phyloP scores from a whole-genome alignment of 2,888 invertebrate genomes.

The Orchesella flavescens region DNA sequence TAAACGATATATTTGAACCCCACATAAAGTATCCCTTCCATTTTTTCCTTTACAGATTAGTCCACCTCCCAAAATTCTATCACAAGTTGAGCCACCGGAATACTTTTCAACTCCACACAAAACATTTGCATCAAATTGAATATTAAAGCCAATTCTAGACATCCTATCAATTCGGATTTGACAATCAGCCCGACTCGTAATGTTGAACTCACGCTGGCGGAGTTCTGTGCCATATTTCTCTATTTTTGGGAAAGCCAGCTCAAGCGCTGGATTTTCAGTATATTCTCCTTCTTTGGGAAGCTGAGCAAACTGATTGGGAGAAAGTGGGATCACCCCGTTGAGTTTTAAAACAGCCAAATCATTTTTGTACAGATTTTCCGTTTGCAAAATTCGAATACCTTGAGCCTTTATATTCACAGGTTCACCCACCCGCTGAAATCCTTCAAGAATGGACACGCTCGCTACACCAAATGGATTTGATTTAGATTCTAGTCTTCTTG shows the following conservation, averaged over 20 bases:
- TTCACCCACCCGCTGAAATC: background rate
- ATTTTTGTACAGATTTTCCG: background rate
- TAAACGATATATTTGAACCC: too few relatives aligned
- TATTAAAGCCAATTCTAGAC: background rate
- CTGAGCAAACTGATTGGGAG: background rate
- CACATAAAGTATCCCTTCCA: background rate
- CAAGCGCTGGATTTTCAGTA: background rate
- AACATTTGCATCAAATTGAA: background rate
- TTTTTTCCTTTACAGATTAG: slow-evolving; percentile 17
- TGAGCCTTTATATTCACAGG: background rate
- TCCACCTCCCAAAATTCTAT: slow-evolving; percentile 25
- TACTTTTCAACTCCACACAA: slow-evolving; percentile 38
- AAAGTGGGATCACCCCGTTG: background rate
- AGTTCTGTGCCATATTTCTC: background rate
- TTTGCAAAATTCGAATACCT: background rate
- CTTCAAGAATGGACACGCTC: background rate
- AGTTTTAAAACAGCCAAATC: slow-evolving; percentile 11
- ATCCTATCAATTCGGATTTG: slow-evolving; percentile 15
- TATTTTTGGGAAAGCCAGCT: slow-evolving; percentile 9
- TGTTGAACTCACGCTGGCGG: background rate
- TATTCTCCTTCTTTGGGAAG: background rate
- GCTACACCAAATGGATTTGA: background rate
- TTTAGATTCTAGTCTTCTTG: background rate
- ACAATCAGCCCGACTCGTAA: slow-evolving; percentile 9
- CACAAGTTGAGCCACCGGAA: slow-evolving; percentile 22